phyloP scores from a whole-genome alignment of 2,888 invertebrate genomes.

The Erynnis tages region DNA sequence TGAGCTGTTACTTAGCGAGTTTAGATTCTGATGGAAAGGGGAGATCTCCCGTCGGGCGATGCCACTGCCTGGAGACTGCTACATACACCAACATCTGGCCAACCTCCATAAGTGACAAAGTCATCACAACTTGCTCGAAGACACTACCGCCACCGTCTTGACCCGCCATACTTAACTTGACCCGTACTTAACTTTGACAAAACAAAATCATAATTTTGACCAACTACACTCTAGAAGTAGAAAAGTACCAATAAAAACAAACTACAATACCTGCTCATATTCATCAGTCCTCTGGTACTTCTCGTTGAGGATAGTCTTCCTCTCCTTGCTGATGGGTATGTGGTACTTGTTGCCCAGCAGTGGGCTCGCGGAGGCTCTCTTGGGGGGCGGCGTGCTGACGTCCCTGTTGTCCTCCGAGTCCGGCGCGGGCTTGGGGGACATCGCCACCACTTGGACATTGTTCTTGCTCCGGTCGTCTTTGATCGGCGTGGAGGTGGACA shows the following conservation, averaged over 20 bases:
- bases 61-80: too few species aligned
- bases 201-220: too few species aligned
- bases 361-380: conserved; percentile 41
- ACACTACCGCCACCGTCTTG: too few species aligned
- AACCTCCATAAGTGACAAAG: too few species aligned
- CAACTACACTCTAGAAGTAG: too few species aligned
- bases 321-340: conserved; percentile 47
- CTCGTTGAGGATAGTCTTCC: conserved; percentile 38
- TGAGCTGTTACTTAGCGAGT: too few species aligned
- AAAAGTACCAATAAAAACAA: background rate
- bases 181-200: too few species aligned
- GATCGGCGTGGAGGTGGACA: conserved; percentile 68
- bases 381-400: conserved; percentile 19
- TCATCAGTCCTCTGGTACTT: conserved; percentile 54
- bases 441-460: conserved; percentile 63
- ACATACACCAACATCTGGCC: too few species aligned
- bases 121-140: too few species aligned
- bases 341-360: conserved; percentile 40
- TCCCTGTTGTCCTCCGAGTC: conserved; percentile 34
- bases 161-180: too few species aligned
- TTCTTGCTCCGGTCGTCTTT: conserved; percentile 45
- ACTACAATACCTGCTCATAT: conserved; percentile 30
- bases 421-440: conserved; percentile 57
- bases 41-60: too few species aligned
- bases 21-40: too few species aligned